Percentiles rank a stretch among this genome's conserved stretches.
Evolutionary conservation across 2,888 invertebrate species (phyloP).

Genomic region (Hecatera dysodea): DNA sequence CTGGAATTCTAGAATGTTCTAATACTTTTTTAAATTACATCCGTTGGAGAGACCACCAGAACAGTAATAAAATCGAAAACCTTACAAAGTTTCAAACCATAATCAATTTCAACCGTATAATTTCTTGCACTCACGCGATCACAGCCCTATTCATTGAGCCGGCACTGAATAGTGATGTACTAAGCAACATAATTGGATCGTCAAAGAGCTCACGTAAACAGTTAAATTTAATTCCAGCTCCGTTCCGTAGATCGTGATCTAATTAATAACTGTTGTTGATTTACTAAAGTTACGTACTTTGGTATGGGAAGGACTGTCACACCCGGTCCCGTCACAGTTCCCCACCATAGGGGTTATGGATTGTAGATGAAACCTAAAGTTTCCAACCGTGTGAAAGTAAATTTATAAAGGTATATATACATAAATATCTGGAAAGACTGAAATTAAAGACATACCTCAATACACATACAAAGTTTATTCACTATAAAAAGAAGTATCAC

Average conservation of each 20-base stretch:
- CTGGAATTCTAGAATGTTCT: too few species aligned
- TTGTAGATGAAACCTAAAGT: too few species aligned
- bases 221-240: conserved; percentile 40
- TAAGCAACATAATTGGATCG: conserved; percentile 41
- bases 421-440: too few species aligned
- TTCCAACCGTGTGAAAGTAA: too few species aligned
- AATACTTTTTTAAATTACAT: too few species aligned
- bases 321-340: too few species aligned
- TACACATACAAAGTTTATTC: too few species aligned
- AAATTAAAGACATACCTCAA: too few species aligned
- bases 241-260: conserved; percentile 41
- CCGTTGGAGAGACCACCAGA: too few species aligned
- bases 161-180: conserved; percentile 28
- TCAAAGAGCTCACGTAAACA: conserved; percentile 44
- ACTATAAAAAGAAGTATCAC: too few species aligned
- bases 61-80: not conserved
- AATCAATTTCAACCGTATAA: conserved; percentile 9
- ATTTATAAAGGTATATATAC: too few species aligned
- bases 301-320: not conserved
- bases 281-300: conserved; percentile 1
- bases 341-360: too few species aligned
- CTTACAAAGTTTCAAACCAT: not conserved
- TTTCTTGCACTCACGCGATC: not conserved
- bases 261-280: conserved; percentile 48
- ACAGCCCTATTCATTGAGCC: conserved; percentile 30